Evolutionary conservation across 2,797 vertebrate genomes (phyloP).

Genomic region (Myotis vivesi): DNA sequence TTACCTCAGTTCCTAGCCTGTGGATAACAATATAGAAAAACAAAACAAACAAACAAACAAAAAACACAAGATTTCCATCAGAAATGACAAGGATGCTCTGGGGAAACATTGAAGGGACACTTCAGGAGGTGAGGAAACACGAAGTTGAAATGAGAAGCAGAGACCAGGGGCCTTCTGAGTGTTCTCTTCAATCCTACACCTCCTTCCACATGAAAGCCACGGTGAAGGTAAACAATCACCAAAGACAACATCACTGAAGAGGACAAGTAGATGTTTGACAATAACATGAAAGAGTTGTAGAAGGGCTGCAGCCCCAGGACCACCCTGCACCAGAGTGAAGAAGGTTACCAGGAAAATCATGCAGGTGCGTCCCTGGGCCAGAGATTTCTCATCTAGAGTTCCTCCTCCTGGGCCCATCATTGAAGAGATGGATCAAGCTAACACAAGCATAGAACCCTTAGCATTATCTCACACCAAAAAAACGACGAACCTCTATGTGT

Average conservation of each 20-base stretch:
- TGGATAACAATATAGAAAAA: constrained; percentile 85
- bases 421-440: constrained; percentile 85
- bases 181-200: neutral
- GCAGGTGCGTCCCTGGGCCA: constrained; percentile 84
- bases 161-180: neutral
- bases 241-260: constrained; percentile 87
- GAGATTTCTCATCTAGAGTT: constrained; percentile 74
- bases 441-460: neutral
- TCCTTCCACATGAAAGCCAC: constrained; percentile 88
- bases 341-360: constrained; percentile 84
- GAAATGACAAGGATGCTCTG: neutral
- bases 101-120: neutral
- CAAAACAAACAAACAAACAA: neutral
- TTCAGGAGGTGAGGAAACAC: neutral
- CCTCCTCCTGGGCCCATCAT: constrained; percentile 85
- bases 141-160: neutral
- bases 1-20: constrained; percentile 93
- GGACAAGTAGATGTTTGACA: constrained; percentile 84
- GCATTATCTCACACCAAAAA: neutral
- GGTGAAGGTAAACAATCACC: constrained; percentile 89
- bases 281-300: constrained; percentile 89
- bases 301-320: constrained; percentile 86
- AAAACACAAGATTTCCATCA: neutral
- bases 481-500: neutral
- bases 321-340: constrained; percentile 84